Conservation (phyloP, 35 echinoderm and acorn worm genomes). For the Heliocidaris erythrogramma region DNA sequence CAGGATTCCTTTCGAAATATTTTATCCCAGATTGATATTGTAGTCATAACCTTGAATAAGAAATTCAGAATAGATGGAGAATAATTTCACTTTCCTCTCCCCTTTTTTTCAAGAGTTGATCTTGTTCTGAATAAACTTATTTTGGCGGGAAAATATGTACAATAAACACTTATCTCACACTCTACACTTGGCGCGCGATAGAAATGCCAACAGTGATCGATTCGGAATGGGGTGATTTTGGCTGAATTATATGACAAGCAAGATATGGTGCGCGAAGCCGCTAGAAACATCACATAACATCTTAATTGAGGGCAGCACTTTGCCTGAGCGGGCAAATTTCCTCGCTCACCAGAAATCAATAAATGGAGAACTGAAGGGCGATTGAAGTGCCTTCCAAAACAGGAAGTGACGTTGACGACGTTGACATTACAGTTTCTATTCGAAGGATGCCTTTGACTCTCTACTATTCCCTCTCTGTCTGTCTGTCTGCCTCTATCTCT, state of each 20-base stretch:
- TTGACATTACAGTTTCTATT: slow-evolving; percentile 42
- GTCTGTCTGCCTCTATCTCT: background rate
- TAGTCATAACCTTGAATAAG: background rate
- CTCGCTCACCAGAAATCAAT: slow-evolving; percentile 31
- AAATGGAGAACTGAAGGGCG: slow-evolving; percentile 17
- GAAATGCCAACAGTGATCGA: slow-evolving; percentile 12
- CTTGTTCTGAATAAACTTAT: background rate
- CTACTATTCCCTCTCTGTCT: too few relatives aligned
- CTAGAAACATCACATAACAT: slow-evolving; percentile 22
- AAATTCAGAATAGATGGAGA: background rate
- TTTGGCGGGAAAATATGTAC: background rate
- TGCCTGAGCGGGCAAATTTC: slow-evolving; percentile 36
- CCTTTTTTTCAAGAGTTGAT: background rate
- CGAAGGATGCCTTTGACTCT: background rate
- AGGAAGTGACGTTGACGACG: slow-evolving; percentile 34
- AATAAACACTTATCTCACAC: slow-evolving; percentile 4
- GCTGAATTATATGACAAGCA: slow-evolving; percentile 21
- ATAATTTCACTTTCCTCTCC: background rate
- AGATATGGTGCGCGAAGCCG: background rate
- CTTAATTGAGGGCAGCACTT: slow-evolving; percentile 37
- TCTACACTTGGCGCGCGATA: background rate
- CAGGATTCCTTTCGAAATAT: background rate
- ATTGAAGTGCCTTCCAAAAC: slow-evolving; percentile 24
- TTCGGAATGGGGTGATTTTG: slow-evolving; percentile 36
- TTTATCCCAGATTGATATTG: background rate